Percentiles rank a stretch among this genome's conserved stretches.
Evolutionary conservation across 1,140 invertebrate species (phyloP).

Genomic region (Mylabris phalerata): DNA sequence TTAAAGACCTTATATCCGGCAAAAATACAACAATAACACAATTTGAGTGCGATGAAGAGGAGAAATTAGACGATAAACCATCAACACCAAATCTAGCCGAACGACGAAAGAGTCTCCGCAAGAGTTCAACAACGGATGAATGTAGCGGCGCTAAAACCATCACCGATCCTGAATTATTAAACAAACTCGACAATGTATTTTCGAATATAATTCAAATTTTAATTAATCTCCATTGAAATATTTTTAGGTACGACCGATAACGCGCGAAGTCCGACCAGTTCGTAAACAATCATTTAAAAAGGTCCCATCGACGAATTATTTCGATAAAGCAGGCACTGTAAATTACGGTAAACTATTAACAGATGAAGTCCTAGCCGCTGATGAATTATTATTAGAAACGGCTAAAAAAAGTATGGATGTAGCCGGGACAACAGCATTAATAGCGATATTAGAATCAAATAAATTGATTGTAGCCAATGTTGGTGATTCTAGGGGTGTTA

Average conservation of each 20-base stretch:
- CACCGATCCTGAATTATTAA: slow-evolving; percentile 60
- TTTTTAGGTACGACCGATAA: slow-evolving; percentile 48
- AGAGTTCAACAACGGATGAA: slow-evolving; percentile 53
- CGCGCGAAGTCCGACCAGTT: slow-evolving; percentile 52
- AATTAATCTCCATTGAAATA: no score
- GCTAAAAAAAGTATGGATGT: slow-evolving; percentile 79
- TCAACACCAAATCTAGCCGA: slow-evolving; percentile 36
- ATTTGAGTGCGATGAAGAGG: slow-evolving; percentile 39
- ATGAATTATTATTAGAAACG: slow-evolving; percentile 68
- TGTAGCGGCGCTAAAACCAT: slow-evolving; percentile 50
- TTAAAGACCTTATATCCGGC: slow-evolving; percentile 60
- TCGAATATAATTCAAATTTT: no score
- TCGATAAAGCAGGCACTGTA: slow-evolving; percentile 61
- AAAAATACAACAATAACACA: slow-evolving; percentile 43
- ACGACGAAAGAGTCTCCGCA: slow-evolving; percentile 60
- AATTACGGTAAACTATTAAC: slow-evolving; percentile 75
- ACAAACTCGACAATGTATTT: slow-evolving; percentile 52
- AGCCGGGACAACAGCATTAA: slow-evolving; percentile 88
- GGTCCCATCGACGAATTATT: slow-evolving; percentile 33
- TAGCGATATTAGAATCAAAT: slow-evolving; percentile 76
- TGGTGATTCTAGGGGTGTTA: slow-evolving; percentile 90
- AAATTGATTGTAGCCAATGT: slow-evolving; percentile 90
- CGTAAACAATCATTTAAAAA: slow-evolving; percentile 29
- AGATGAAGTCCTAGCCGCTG: slow-evolving; percentile 77
- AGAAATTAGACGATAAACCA: neutral